A percentile compares a stretch with the other conserved stretches of the same genome.
Evolutionary conservation across 1,140 invertebrate genomes (phyloP).

Genomic region (Drosophila kepulauana): DNA sequence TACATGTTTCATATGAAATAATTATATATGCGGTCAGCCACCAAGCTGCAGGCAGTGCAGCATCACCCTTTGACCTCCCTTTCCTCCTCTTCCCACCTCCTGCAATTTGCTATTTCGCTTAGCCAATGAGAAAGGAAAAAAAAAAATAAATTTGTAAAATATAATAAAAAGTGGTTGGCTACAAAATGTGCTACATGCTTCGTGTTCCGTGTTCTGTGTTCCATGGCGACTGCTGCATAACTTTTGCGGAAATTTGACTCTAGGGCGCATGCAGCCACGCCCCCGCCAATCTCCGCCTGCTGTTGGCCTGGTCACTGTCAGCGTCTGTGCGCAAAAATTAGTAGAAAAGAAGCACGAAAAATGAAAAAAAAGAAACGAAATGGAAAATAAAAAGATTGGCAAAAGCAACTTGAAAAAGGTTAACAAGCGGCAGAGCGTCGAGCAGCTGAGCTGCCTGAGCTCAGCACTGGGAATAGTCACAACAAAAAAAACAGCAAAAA

Average conservation of each 20-base stretch:
- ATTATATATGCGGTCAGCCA: conserved; percentile 79
- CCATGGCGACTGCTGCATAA: conserved; percentile 71
- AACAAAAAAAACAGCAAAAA: background rate
- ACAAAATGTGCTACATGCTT: conserved; percentile 58
- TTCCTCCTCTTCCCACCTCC: background rate
- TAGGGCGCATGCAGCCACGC: conserved; percentile 38
- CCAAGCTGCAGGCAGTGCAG: conserved; percentile 70
- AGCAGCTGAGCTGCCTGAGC: conserved; percentile 14
- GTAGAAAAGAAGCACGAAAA: conserved; percentile 51
- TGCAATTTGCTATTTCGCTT: conserved; percentile 53
- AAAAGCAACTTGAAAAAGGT: conserved; percentile 73
- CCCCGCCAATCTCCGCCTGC: conserved; percentile 6
- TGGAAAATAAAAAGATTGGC: conserved; percentile 41
- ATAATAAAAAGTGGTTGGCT: conserved; percentile 28
- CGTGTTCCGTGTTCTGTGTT: conserved; percentile 38
- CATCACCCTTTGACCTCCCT: conserved; percentile 5
- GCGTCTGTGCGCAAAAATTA: conserved; percentile 68
- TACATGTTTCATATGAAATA: conserved; percentile 81
- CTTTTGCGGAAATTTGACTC: conserved; percentile 77
- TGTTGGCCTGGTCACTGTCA: conserved; percentile 27
- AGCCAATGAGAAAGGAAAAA: conserved; percentile 46
- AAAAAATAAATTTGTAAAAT: conserved; percentile 25
- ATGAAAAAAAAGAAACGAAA: conserved; percentile 34
- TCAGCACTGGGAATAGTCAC: conserved; percentile 52
- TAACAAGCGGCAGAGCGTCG: conserved; percentile 73